These are phyloP conservation scores for Rotaria magnacalcarata DNA, from an alignment of 2,888 invertebrate genomes.

Conservation along the genomic window DNA sequence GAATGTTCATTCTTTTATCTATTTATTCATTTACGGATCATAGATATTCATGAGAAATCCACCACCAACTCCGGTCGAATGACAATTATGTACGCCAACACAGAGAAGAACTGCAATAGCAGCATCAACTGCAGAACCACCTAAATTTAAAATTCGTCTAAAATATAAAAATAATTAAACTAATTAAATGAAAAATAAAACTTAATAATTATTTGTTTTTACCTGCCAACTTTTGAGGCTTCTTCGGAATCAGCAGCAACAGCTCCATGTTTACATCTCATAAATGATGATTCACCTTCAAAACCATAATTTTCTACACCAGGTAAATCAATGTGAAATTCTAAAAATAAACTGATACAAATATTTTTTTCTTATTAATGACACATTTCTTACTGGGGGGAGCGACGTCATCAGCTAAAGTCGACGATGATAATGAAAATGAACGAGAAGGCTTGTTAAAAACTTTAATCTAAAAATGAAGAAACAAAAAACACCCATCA, in stretches of 20 bases:
- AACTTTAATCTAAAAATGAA: background rate
- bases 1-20: too few relatives aligned
- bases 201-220: background rate
- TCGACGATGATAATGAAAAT: background rate
- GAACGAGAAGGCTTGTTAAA: background rate
- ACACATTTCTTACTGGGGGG: background rate
- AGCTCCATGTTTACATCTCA: slow-evolving; percentile 20
- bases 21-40: background rate
- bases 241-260: slow-evolving; percentile 9
- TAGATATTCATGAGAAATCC: slow-evolving; percentile 45
- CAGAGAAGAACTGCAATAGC: slow-evolving; percentile 46
- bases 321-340: slow-evolving; percentile 36
- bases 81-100: slow-evolving; percentile 42
- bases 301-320: slow-evolving; percentile 36
- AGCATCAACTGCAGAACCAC: slow-evolving; percentile 44
- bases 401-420: background rate
- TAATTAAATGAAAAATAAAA: background rate
- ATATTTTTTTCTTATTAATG: too few relatives aligned
- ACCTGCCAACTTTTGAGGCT: slow-evolving; percentile 33
- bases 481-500: background rate
- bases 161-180: background rate
- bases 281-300: slow-evolving; percentile 35
- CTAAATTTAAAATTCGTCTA: slow-evolving; percentile 38
- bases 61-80: slow-evolving; percentile 44
- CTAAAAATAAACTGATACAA: background rate